Conservation (phyloP, 53 echinoderm and acorn worm genomes). For the Paelopatides confundens region DNA sequence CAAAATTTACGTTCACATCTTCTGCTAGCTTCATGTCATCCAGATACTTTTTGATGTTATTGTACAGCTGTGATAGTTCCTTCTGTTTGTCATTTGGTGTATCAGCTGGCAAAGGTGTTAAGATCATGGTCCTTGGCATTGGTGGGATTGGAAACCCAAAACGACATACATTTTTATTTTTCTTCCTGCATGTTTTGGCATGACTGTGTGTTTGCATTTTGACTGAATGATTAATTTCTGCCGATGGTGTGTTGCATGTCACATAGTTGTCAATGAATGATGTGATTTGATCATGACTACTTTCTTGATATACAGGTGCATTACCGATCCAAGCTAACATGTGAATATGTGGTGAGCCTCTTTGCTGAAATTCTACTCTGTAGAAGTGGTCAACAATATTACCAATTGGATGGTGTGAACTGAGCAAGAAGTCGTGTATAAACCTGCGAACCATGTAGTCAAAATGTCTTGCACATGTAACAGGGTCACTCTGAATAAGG, state of each 20-base stretch:
- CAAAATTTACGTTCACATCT: neutral
- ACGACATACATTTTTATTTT: neutral
- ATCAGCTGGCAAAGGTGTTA: conserved; percentile 44
- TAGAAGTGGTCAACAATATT: conserved; percentile 49
- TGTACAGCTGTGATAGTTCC: neutral
- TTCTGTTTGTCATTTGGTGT: neutral
- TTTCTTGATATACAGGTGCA: conserved; percentile 24
- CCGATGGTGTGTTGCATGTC: conserved; percentile 1
- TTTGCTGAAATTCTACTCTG: conserved; percentile 52
- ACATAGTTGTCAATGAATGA: conserved; percentile 41
- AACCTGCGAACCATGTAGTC: conserved; percentile 44
- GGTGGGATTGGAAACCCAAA: conserved; percentile 15
- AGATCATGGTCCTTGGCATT: conserved; percentile 19
- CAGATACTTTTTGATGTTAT: conserved; percentile 6
- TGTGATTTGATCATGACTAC: conserved; percentile 2
- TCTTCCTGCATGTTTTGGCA: conserved; percentile 9
- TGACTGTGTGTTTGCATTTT: conserved; percentile 23
- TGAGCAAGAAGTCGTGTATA: conserved; percentile 10
- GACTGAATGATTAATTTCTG: neutral
- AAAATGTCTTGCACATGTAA: conserved; percentile 58
- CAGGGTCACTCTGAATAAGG: conserved; percentile 51
- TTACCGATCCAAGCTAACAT: conserved; percentile 36
- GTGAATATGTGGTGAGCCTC: conserved; percentile 47
- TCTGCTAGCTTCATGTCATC: conserved; percentile 29
- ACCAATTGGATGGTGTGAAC: conserved; percentile 34